Conservation (phyloP, 2,888 invertebrate species). For the Notocelia uddmanniana region DNA sequence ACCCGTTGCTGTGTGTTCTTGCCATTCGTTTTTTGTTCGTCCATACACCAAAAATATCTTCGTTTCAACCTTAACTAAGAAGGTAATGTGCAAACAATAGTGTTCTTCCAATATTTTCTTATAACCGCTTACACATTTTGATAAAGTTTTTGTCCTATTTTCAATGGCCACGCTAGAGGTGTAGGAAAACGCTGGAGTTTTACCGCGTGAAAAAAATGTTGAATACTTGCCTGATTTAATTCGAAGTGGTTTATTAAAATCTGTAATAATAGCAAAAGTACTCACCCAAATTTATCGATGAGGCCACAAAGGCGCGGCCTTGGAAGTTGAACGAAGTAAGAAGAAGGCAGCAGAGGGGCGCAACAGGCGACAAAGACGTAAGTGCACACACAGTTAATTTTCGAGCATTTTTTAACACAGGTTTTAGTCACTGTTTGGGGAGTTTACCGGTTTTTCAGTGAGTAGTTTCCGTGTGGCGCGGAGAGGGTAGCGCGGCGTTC, state of each 20-base stretch:
- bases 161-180: not conserved
- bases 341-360: constrained; percentile 55
- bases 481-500: constrained; percentile 73
- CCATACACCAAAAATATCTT: constrained; percentile 18
- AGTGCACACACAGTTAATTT: constrained; percentile 62
- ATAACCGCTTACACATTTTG: not conserved
- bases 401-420: constrained; percentile 69
- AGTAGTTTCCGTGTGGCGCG: constrained; percentile 54
- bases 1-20: constrained; percentile 11
- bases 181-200: not conserved
- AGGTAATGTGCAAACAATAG: not conserved
- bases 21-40: constrained; percentile 25
- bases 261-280: constrained; percentile 64
- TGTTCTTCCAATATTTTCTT: not conserved
- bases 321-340: constrained; percentile 49
- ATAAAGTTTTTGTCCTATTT: constrained; percentile 11
- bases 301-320: constrained; percentile 62
- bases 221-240: not conserved
- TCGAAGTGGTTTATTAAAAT: constrained; percentile 22
- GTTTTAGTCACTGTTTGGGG: constrained; percentile 63
- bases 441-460: constrained; percentile 54
- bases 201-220: not conserved
- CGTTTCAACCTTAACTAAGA: constrained; percentile 9
- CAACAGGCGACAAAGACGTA: constrained; percentile 65
- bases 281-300: constrained; percentile 69